Evolutionary conservation across 2,797 vertebrate species (phyloP).

Genomic region (Lindbergichthys nudifrons): DNA sequence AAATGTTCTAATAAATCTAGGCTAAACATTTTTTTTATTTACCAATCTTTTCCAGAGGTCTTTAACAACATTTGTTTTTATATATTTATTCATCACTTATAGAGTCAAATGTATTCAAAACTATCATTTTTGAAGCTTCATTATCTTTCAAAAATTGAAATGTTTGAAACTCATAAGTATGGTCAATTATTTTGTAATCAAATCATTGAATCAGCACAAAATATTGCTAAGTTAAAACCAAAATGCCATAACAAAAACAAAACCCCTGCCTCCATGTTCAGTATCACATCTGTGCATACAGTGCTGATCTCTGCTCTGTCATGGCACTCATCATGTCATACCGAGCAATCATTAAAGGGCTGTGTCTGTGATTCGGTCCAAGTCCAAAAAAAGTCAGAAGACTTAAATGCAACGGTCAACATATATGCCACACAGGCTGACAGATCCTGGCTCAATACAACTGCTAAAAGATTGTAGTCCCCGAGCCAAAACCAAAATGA

Average conservation of each 20-base stretch:
- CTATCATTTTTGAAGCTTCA: too few species aligned
- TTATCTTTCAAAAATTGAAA: too few species aligned
- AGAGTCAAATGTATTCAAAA: too few species aligned
- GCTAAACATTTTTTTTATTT: too few species aligned
- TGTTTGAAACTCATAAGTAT: too few species aligned
- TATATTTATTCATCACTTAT: too few species aligned
- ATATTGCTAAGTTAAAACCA: background rate
- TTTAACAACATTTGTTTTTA: too few species aligned
- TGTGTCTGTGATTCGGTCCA: background rate
- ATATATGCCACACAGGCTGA: background rate
- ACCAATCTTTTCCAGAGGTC: too few species aligned
- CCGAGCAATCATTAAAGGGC: background rate
- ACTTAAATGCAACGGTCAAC: background rate
- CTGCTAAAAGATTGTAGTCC: background rate
- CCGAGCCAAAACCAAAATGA: background rate
- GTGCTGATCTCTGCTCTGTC: background rate
- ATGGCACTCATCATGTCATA: background rate
- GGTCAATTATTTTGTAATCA: background rate
- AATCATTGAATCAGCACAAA: background rate
- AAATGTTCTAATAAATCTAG: too few species aligned
- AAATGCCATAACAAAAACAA: background rate
- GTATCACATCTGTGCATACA: background rate
- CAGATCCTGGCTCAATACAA: constrained; percentile 1
- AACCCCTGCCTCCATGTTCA: background rate
- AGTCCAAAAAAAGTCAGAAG: too few species aligned